Conservation (phyloP, 2,888 invertebrate genomes). For the Erpobdella octoculata region DNA sequence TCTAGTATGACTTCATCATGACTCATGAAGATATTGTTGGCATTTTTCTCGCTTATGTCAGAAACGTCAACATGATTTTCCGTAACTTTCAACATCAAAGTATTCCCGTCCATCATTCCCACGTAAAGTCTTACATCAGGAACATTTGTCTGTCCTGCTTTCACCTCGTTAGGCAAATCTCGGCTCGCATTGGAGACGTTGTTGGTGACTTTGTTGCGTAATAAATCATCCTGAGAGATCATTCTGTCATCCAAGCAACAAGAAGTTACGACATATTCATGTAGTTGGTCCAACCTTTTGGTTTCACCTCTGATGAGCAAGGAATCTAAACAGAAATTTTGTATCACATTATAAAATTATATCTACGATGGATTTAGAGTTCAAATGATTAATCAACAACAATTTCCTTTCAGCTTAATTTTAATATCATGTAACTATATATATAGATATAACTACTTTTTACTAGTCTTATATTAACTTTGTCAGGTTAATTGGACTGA, state of each 20-base stretch:
- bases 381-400: no score
- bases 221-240: not conserved
- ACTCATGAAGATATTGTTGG: not conserved
- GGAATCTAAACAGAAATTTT: no score
- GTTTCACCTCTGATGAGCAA: not conserved
- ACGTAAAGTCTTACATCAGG: not conserved
- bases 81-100: not conserved
- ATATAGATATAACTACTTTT: no score
- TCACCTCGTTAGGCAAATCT: not conserved
- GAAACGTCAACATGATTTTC: not conserved
- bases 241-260: not conserved
- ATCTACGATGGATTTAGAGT: no score
- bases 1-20: not conserved
- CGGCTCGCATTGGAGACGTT: not conserved
- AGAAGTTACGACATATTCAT: not conserved
- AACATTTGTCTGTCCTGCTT: not conserved
- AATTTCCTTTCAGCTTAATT: no score
- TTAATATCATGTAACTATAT: no score
- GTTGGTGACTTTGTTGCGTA: not conserved
- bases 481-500: no score
- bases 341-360: no score
- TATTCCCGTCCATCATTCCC: not conserved
- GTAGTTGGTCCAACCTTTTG: not conserved
- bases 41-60: not conserved
- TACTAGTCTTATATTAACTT: no score